A percentile compares a stretch with the other conserved stretches of the same genome.
These are phyloP conservation scores for Cavia aperea DNA, from an alignment of 2,113 vertebrate species.

Conservation along the genomic window DNA sequence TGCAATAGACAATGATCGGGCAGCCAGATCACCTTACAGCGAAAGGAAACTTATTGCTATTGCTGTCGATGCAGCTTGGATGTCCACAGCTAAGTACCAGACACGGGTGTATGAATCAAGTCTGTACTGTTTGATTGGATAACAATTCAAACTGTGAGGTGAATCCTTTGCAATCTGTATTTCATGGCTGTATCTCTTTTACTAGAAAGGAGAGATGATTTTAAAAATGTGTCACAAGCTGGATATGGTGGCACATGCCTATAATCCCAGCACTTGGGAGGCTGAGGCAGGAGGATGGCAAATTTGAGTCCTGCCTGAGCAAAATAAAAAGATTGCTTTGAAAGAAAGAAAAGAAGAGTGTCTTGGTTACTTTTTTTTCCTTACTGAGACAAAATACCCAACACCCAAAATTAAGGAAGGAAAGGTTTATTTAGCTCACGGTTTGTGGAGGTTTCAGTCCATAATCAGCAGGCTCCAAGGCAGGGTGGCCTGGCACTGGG, in stretches of 20 bases:
- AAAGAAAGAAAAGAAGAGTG: no score
- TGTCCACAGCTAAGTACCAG: neutral
- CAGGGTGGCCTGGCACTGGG: no score
- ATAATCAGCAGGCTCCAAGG: no score
- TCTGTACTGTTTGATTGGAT: neutral
- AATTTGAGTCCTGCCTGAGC: neutral
- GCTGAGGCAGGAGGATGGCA: neutral
- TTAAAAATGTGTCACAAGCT: neutral
- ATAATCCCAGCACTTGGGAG: neutral
- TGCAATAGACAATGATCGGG: neutral
- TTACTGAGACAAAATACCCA: no score
- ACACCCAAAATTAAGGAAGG: no score
- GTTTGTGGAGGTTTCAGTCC: no score
- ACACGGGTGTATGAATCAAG: neutral
- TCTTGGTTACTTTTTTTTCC: no score
- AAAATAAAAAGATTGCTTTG: neutral
- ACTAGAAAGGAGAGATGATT: constrained; percentile 7
- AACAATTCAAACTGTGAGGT: neutral
- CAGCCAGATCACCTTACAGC: neutral
- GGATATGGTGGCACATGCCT: neutral
- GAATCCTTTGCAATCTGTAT: neutral
- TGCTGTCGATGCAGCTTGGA: neutral
- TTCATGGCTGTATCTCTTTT: neutral
- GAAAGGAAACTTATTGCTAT: neutral
- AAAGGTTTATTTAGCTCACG: no score